Evolutionary conservation across 2,113 vertebrate species (phyloP), one percentile per base, ranked within the genome.

Genomic region (Illadopsis cleaveri): DNA sequence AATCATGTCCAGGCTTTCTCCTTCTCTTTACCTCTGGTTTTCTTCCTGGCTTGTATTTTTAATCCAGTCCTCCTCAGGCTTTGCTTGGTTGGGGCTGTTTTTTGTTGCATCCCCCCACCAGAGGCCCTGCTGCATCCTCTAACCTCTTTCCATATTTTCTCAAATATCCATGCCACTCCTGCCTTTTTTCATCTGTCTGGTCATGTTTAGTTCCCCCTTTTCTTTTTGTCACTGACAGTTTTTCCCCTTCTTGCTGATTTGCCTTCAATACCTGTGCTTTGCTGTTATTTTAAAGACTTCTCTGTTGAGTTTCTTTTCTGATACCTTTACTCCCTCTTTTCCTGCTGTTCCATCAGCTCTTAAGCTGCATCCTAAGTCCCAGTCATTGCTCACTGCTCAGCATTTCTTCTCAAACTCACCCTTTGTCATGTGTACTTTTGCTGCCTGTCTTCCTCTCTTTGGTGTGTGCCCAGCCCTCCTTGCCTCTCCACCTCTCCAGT

Each of bases 391-490:
- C 64, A 24, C n/a, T n/a, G 54, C 17, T 93, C 6, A 16, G 42
- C 9, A 5, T 42, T 91, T 80, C 15, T 70, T 86, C 38, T 75
- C 54, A 54, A 33, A 30, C 38, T 62, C 24, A 12, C 14, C 2
- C 0, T 1, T 12, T 33, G 0, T 38, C 2, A 1, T 21, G 3
- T 53, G 33, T 22, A 4, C 21, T 57, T 85, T 40, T 69, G n/a
- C 57, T 60, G 21, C 53, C 30, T 22, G 1, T 33, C 53, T 65
- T 48, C 28, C 48, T 24, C 9, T 58, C 28, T 44, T 37, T 0
- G 0, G 10, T 17, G 28, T 70, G 28, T 50, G 51, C 44, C 79
- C 47, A 42, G 27, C 42, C 25, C 30, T 82, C 17, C 45, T 31
- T 71, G 35, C 18, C 72, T 86, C 27, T 44, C 15, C 8, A 0